These are phyloP conservation scores for Harlomillsia oculata DNA, from an alignment of 1,140 invertebrate species.

Conservation along the genomic window DNA sequence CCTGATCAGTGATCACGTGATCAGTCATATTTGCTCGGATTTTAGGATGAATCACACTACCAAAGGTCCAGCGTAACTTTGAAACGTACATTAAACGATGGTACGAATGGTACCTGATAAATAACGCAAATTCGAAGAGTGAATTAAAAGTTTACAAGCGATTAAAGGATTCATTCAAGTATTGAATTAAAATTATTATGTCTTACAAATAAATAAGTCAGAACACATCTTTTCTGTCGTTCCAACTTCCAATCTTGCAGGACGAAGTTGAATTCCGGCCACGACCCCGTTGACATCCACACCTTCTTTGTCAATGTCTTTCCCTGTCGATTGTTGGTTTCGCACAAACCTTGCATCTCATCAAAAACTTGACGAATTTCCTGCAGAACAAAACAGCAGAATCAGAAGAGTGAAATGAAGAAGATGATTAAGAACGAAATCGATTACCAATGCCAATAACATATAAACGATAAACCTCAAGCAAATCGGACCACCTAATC, in stretches of 20 bases:
- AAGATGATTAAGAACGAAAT: no score
- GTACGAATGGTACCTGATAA: no score
- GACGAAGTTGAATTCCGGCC: slow-evolving; percentile 65
- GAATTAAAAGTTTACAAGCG: no score
- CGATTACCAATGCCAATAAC: no score
- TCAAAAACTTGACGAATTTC: neutral
- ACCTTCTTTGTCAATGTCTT: neutral
- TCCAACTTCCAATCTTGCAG: slow-evolving; percentile 72
- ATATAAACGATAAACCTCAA: no score
- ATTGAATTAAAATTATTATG: no score
- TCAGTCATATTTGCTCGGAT: slow-evolving; percentile 68
- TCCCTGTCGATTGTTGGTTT: neutral
- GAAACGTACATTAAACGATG: slow-evolving; percentile 68
- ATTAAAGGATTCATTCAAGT: no score
- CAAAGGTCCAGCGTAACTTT: slow-evolving; percentile 84
- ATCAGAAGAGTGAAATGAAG: no score
- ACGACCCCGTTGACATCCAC: neutral
- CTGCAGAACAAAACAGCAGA: no score
- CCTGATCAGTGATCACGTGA: no score
- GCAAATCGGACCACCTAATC: no score
- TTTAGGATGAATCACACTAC: slow-evolving; percentile 74
- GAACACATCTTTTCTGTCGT: slow-evolving; percentile 77
- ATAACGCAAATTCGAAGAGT: no score
- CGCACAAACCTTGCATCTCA: neutral
- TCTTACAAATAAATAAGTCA: slow-evolving; percentile 86